Percentiles rank a stretch among this genome's conserved stretches.
Conservation (phyloP, 2,888 invertebrate species). For the Troglohyphantes excavatus region DNA sequence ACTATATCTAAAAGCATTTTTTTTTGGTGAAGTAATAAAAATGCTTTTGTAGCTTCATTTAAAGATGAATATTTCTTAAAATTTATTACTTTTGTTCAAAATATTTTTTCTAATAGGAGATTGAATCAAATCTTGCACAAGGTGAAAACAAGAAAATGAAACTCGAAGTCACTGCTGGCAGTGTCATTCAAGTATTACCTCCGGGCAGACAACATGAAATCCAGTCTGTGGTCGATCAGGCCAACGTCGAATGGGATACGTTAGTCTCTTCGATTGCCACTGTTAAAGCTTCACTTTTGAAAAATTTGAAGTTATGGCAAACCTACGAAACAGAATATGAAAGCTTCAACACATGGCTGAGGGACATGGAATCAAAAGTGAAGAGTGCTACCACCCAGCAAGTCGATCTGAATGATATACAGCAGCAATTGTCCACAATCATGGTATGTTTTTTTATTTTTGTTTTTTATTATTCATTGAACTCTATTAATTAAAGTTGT, state of each 20-base stretch:
- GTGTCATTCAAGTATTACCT: slow-evolving; percentile 66
- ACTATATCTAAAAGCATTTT: neutral
- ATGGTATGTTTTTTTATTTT: slow-evolving; percentile 52
- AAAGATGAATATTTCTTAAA: neutral
- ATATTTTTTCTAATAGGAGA: slow-evolving; percentile 57
- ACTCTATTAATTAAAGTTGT: no score
- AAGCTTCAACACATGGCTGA: slow-evolving; percentile 71
- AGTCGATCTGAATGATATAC: slow-evolving; percentile 69
- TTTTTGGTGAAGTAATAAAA: neutral
- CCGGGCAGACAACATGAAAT: slow-evolving; percentile 64
- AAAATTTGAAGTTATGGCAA: slow-evolving; percentile 65
- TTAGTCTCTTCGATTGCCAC: slow-evolving; percentile 49
- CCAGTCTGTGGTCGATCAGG: slow-evolving; percentile 63
- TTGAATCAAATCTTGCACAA: slow-evolving; percentile 67
- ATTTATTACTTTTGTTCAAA: neutral
- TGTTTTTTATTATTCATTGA: no score
- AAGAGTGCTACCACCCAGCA: slow-evolving; percentile 78
- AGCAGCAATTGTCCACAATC: slow-evolving; percentile 58
- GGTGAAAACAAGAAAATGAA: slow-evolving; percentile 77
- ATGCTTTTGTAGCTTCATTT: neutral
- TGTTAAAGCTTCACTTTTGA: slow-evolving; percentile 58
- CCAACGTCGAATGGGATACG: slow-evolving; percentile 63
- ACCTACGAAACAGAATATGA: slow-evolving; percentile 72
- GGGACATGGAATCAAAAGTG: slow-evolving; percentile 77
- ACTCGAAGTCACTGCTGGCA: slow-evolving; percentile 63